phyloP scores from a whole-genome alignment of 2,113 vertebrate species.

The Petromus typicus region DNA sequence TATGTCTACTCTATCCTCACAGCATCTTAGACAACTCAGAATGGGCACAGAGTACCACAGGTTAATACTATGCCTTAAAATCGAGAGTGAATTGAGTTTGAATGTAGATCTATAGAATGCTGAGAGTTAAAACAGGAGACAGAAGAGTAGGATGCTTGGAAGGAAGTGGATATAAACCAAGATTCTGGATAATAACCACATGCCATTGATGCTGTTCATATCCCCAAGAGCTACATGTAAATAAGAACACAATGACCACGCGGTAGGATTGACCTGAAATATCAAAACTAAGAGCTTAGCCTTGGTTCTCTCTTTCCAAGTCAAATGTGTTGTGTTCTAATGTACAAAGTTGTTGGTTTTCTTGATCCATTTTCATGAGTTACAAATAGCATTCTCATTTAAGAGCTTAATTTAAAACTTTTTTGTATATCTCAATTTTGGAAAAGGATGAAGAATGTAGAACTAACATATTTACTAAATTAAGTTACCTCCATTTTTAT shows the following conservation, averaged over 20 bases:
- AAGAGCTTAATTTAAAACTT: constrained; percentile 54
- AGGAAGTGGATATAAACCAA: not conserved
- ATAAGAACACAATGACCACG: not conserved
- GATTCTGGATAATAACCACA: not conserved
- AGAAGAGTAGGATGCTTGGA: not conserved
- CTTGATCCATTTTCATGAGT: constrained; percentile 8
- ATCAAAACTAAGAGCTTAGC: not conserved
- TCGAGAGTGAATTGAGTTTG: not conserved
- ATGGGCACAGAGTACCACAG: not conserved
- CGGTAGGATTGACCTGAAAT: not conserved
- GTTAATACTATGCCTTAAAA: not conserved
- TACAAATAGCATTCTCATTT: constrained; percentile 3
- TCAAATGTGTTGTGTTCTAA: not conserved
- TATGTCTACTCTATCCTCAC: not conserved
- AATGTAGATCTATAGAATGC: not conserved
- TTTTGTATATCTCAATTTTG: not conserved
- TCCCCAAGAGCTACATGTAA: not conserved
- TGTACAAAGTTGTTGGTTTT: constrained; percentile 12
- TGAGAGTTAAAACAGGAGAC: not conserved
- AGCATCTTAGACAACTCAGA: not conserved
- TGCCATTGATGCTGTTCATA: not conserved
- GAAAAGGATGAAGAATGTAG: constrained; percentile 34
- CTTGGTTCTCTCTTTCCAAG: not conserved
- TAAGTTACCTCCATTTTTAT: constrained; percentile 1
- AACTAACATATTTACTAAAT: constrained; percentile 32